A percentile compares a stretch with the other conserved stretches of the same genome.
Evolutionary conservation across 2,797 vertebrate genomes (phyloP).

Genomic region (Liasis olivaceus): DNA sequence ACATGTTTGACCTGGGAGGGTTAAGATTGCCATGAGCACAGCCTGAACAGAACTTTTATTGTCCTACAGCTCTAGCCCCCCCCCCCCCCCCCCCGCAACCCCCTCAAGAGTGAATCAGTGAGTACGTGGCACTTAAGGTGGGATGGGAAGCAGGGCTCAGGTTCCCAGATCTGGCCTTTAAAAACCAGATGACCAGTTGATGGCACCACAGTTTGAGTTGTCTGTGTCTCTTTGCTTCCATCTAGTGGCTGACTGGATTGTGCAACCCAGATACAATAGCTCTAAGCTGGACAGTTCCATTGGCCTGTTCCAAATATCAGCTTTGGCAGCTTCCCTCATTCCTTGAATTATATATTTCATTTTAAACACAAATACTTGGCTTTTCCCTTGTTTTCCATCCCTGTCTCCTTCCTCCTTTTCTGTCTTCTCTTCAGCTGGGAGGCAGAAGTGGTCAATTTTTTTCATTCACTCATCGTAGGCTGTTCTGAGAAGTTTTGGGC

Average conservation of each 20-base stretch:
- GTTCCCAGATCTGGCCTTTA: background rate
- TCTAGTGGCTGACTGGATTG: background rate
- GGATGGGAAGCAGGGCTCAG: background rate
- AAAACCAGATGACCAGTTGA: background rate
- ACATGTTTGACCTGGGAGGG: background rate
- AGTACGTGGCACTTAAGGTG: background rate
- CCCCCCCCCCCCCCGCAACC: too few relatives aligned
- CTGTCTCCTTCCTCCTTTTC: background rate
- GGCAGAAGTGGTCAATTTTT: background rate
- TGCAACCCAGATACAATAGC: background rate
- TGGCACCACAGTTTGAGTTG: background rate
- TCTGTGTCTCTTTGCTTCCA: background rate
- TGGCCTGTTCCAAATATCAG: background rate
- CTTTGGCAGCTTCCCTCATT: background rate
- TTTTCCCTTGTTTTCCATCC: background rate
- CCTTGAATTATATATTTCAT: background rate
- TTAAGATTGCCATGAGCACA: background rate
- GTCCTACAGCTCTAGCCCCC: background rate
- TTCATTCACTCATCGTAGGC: background rate
- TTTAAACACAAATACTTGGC: background rate
- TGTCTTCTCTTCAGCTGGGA: background rate
- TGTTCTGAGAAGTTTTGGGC: background rate
- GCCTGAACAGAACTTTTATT: background rate
- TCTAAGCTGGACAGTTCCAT: background rate
- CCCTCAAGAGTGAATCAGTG: background rate